A percentile compares a stretch with the other conserved stretches of the same genome.
Evolutionary conservation across 1,140 invertebrate species (phyloP).

Genomic region (Aleiodes sp.): DNA sequence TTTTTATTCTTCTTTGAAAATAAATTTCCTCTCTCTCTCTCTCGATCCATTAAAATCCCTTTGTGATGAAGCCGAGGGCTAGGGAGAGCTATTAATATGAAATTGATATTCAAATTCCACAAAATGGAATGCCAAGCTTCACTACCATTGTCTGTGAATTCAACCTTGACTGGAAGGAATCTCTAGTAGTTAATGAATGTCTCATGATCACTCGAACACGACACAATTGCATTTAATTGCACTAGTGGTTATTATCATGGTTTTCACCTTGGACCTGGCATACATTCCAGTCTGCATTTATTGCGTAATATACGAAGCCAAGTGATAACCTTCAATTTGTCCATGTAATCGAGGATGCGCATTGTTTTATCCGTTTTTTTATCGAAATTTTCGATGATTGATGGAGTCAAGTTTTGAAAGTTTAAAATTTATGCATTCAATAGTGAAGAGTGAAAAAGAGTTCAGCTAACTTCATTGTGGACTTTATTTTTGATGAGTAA

Average conservation of each 20-base stretch:
- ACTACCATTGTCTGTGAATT: not conserved
- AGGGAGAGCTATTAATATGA: not conserved
- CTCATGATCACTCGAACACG: conserved; percentile 9
- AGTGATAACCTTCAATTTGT: conserved; percentile 6
- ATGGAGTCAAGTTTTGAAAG: no score
- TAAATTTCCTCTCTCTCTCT: no score
- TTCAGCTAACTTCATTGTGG: no score
- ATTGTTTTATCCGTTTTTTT: no score
- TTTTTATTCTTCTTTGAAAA: not conserved
- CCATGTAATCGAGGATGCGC: not conserved
- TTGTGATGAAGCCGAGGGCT: not conserved
- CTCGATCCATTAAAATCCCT: not conserved
- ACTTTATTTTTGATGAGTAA: no score
- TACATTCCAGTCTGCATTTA: not conserved
- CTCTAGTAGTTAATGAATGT: not conserved
- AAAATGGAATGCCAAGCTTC: not conserved
- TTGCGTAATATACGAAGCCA: not conserved
- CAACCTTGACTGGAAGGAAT: not conserved
- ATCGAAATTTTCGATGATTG: no score
- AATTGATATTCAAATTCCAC: not conserved
- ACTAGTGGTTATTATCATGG: not conserved
- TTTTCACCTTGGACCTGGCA: not conserved
- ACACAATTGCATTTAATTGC: conserved; percentile 2
- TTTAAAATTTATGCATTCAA: no score
- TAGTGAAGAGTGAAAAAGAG: no score